phyloP scores from a whole-genome alignment of 2,797 vertebrate species.

The Erethizon dorsatum region DNA sequence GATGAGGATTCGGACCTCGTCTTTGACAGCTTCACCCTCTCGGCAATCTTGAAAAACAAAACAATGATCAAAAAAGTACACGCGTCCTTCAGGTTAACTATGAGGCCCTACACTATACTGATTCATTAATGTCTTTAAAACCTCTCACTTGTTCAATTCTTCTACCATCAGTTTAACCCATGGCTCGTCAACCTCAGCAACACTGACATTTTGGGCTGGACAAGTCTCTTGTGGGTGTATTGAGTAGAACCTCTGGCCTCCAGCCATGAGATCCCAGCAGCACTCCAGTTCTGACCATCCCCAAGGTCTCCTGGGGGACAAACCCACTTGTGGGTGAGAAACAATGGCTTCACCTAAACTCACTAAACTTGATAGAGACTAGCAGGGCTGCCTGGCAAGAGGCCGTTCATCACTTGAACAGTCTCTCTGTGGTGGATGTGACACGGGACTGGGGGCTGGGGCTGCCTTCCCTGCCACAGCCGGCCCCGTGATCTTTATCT shows the following conservation, averaged over 20 bases:
- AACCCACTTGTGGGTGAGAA: not conserved
- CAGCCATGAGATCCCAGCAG: not conserved
- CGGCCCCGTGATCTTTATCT: not conserved
- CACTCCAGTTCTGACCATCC: not conserved
- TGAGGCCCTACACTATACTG: not conserved
- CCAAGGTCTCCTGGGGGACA: not conserved
- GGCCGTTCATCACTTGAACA: rapidly evolving
- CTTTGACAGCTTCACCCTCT: slow-evolving; percentile 94
- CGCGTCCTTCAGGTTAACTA: rapidly evolving
- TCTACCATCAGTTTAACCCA: not conserved
- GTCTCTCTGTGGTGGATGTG: not conserved
- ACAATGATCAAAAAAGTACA: slow-evolving; percentile 9
- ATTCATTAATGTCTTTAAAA: not conserved
- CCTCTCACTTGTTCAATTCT: not conserved
- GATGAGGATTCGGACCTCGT: slow-evolving; percentile 94
- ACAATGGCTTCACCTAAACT: not conserved
- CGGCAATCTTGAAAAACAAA: slow-evolving; percentile 91
- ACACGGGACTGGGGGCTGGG: not conserved
- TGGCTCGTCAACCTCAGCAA: not conserved
- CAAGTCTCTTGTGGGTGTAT: not conserved
- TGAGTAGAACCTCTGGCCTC: not conserved
- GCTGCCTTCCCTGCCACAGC: not conserved
- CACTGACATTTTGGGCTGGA: not conserved
- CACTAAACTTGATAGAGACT: not conserved
- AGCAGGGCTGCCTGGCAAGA: not conserved